phyloP scores from a whole-genome alignment of 2,888 invertebrate genomes.

The Drosophila lutescens region DNA sequence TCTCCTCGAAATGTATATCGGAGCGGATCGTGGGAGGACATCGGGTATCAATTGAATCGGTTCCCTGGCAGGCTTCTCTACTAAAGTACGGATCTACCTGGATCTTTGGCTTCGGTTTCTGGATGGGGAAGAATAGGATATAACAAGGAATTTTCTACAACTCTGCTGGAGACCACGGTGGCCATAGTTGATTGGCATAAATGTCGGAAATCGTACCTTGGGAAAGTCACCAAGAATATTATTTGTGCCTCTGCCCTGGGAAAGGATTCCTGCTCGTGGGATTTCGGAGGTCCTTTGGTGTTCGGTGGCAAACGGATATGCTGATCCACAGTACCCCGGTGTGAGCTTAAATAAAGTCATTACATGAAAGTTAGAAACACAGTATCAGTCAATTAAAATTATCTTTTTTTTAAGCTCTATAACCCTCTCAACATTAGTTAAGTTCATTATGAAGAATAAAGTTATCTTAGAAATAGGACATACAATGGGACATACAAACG shows the following conservation, averaged over 20 bases:
- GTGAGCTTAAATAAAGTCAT: constrained; percentile 16
- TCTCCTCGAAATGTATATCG: background rate
- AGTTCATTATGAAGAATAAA: too few species aligned
- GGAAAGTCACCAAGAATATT: background rate
- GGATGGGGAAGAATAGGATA: constrained; percentile 8
- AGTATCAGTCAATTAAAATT: too few species aligned
- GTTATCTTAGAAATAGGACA: too few species aligned
- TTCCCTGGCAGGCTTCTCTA: constrained; percentile 36
- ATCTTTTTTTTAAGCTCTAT: too few species aligned
- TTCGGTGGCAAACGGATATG: constrained; percentile 8
- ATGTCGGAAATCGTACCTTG: background rate
- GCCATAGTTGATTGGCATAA: background rate
- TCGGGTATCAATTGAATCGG: background rate
- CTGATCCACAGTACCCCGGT: constrained; percentile 15
- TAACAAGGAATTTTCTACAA: too few species aligned
- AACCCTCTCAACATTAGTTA: too few species aligned
- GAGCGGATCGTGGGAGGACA: constrained; percentile 8
- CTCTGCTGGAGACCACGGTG: background rate
- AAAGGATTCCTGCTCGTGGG: background rate
- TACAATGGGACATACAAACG: too few species aligned
- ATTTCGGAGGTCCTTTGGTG: background rate
- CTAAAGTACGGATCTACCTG: background rate
- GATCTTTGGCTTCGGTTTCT: background rate
- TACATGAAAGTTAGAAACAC: too few species aligned
- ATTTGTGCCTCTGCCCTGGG: constrained; percentile 19